Conservation (phyloP, 2,113 vertebrate genomes). For the Ascaphus truei region DNA sequence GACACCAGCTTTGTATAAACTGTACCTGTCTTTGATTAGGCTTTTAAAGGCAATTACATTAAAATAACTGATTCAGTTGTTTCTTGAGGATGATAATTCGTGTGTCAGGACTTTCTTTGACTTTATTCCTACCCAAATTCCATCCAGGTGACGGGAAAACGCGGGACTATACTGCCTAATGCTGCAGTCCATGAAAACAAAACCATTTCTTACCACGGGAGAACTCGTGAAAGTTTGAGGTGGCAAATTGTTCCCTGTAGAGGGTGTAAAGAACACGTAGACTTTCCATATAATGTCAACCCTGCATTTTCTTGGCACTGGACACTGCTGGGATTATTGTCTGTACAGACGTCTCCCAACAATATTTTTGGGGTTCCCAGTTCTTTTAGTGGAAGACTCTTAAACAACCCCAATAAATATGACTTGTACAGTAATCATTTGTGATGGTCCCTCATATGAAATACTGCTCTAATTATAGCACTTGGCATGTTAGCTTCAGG, state of each 20-base stretch:
- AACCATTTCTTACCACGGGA: too few species aligned
- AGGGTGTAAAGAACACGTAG: too few species aligned
- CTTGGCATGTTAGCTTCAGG: background rate
- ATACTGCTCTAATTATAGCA: background rate
- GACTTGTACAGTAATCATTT: background rate
- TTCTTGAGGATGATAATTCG: background rate
- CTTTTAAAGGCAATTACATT: conserved; percentile 26
- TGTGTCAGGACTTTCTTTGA: too few species aligned
- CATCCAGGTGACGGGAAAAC: too few species aligned
- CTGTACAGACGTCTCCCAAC: background rate
- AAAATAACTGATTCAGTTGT: conserved; percentile 5
- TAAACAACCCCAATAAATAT: background rate
- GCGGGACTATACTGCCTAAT: too few species aligned
- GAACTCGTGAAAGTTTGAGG: too few species aligned
- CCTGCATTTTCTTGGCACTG: too few species aligned
- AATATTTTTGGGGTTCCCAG: background rate
- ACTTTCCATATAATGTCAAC: too few species aligned
- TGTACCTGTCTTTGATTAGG: conserved; percentile 19
- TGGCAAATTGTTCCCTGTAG: too few species aligned
- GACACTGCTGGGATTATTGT: too few species aligned
- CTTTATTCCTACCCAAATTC: too few species aligned
- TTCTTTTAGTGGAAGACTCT: background rate
- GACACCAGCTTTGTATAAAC: conserved; percentile 11
- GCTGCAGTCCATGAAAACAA: too few species aligned
- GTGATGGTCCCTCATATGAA: background rate